Percentiles rank a stretch among this genome's conserved stretches.
phyloP scores from a whole-genome alignment of 35 echinoderm and acorn worm genomes.

The Ptychodera flava region DNA sequence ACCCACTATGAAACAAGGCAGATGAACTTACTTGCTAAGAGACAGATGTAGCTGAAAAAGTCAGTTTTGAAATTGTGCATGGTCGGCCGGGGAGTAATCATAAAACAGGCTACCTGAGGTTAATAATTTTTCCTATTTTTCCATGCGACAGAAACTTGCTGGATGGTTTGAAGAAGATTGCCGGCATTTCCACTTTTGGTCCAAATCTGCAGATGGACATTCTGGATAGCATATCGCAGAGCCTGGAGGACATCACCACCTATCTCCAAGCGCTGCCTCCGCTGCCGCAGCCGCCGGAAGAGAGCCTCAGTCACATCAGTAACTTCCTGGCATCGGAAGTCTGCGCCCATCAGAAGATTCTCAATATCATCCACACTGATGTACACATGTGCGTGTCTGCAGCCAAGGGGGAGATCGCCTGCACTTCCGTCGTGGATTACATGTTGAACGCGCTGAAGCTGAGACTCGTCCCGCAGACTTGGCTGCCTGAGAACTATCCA shows the following conservation, averaged over 20 bases:
- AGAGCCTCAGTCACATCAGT: slow-evolving; percentile 64
- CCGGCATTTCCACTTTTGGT: background rate
- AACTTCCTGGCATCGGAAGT: slow-evolving; percentile 68
- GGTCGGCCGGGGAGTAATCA: no score
- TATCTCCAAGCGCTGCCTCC: slow-evolving; percentile 19
- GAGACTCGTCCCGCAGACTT: slow-evolving; percentile 30
- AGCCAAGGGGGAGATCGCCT: slow-evolving; percentile 35
- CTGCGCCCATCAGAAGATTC: background rate
- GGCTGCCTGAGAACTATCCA: slow-evolving; percentile 30
- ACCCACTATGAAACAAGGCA: no score
- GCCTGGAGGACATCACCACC: background rate
- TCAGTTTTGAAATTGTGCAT: no score
- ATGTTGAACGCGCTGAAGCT: slow-evolving; percentile 31
- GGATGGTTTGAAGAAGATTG: background rate
- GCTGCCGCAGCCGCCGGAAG: slow-evolving; percentile 3
- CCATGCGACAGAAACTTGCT: background rate
- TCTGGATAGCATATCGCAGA: background rate
- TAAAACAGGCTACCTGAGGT: no score
- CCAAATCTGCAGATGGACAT: background rate
- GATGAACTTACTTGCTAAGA: no score
- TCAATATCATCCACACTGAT: slow-evolving; percentile 47
- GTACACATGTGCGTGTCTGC: slow-evolving; percentile 39
- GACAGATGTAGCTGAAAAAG: no score
- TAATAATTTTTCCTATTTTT: no score
- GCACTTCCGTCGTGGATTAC: slow-evolving; percentile 25